A percentile compares a stretch with the other conserved stretches of the same genome.
phyloP scores from a whole-genome alignment of 2,888 invertebrate genomes.

The Archaeoteleia sp. region DNA sequence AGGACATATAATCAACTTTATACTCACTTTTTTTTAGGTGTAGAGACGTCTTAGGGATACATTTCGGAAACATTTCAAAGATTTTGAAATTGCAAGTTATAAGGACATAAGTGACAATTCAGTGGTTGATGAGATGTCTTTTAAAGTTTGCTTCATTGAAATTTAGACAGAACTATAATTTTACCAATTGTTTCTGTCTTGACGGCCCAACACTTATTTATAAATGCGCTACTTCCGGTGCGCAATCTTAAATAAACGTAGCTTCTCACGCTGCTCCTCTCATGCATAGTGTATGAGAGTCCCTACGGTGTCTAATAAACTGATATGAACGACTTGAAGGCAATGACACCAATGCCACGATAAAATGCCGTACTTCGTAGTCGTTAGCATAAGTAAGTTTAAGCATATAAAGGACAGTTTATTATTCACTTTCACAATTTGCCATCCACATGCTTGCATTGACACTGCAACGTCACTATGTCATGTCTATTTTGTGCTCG shows the following conservation, averaged over 20 bases:
- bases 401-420: constrained; percentile 21
- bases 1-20: no score
- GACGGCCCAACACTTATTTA: constrained; percentile 28
- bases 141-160: constrained; percentile 19
- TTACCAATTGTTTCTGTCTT: constrained; percentile 23
- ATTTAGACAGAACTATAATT: no score
- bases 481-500: no score
- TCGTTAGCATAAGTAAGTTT: constrained; percentile 26
- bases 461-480: constrained; percentile 2
- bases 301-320: constrained; percentile 43
- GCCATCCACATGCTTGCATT: constrained; percentile 22
- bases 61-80: no score
- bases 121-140: no score
- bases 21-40: no score
- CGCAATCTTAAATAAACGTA: constrained; percentile 48
- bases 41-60: no score
- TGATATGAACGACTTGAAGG: constrained; percentile 33
- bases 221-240: constrained; percentile 32
- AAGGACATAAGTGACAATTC: no score
- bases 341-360: constrained; percentile 27
- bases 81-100: no score
- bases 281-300: constrained; percentile 50
- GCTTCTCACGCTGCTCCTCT: constrained; percentile 36
- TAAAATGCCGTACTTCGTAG: constrained; percentile 11
- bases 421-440: constrained; percentile 32